These are phyloP conservation scores for Trissolcus basalis DNA, from an alignment of 1,140 invertebrate species.

Conservation along the genomic window DNA sequence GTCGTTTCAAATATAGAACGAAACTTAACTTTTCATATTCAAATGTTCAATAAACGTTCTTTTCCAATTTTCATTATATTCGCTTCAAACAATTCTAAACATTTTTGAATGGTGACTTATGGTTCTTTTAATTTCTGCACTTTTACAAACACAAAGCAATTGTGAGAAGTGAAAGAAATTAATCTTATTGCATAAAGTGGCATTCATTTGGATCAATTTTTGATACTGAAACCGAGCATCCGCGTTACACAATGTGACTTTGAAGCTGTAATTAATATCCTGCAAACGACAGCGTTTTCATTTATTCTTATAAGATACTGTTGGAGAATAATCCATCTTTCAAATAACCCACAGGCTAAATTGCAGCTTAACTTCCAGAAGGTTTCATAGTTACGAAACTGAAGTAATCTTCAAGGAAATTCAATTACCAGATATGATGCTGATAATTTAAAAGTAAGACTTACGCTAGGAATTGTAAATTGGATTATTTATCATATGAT, in stretches of 20 bases:
- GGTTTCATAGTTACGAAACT: conserved; percentile 64
- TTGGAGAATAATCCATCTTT: conserved; percentile 73
- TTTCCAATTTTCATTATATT: too few species aligned
- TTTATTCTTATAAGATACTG: conserved; percentile 70
- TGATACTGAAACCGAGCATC: not conserved
- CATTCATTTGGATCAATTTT: not conserved
- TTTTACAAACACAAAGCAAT: too few species aligned
- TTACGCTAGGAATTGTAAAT: conserved; percentile 57
- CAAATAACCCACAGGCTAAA: conserved; percentile 71
- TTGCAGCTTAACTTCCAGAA: conserved; percentile 56
- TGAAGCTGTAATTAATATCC: conserved; percentile 55
- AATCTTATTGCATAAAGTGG: not conserved
- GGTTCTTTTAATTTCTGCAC: too few species aligned
- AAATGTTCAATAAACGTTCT: too few species aligned
- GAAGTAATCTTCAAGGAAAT: conserved; percentile 70
- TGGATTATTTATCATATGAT: conserved; percentile 21
- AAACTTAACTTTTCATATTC: too few species aligned
- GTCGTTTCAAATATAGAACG: too few species aligned
- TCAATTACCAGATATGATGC: conserved; percentile 69
- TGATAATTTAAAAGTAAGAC: conserved; percentile 71
- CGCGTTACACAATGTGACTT: conserved; percentile 38
- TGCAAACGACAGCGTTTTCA: conserved; percentile 73
- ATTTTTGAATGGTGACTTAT: too few species aligned
- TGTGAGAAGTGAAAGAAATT: too few species aligned
- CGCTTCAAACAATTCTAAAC: too few species aligned